phyloP scores from a whole-genome alignment of 2,113 vertebrate genomes.

The Glaucidium brasilianum region DNA sequence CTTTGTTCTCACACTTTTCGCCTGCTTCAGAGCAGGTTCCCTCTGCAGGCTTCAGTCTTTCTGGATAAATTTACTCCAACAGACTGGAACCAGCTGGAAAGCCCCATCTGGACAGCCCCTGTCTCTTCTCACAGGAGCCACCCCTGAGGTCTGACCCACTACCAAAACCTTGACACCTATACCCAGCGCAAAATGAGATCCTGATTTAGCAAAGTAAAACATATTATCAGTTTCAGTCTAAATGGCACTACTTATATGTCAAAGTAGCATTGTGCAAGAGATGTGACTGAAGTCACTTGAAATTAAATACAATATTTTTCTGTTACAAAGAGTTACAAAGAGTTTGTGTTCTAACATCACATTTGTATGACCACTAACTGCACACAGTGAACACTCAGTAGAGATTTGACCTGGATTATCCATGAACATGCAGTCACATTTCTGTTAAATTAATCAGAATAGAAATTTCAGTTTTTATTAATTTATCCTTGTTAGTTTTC shows the following conservation, averaged over 20 bases:
- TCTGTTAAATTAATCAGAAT: neutral
- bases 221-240: neutral
- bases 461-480: neutral
- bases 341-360: neutral
- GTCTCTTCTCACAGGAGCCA: neutral
- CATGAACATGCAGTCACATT: neutral
- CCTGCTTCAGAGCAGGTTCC: neutral
- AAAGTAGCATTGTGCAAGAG: neutral
- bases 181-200: neutral
- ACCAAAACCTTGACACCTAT: neutral
- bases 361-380: neutral
- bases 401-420: neutral
- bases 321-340: neutral
- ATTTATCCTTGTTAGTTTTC: neutral
- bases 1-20: neutral
- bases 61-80: neutral
- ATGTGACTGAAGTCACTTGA: neutral
- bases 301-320: neutral
- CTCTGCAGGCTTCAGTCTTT: neutral
- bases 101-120: too few species aligned
- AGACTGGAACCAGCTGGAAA: neutral
- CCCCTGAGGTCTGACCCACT: fast-evolving
- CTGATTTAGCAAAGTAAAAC: neutral
- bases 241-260: neutral
- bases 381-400: neutral